Conservation (phyloP, 2,888 invertebrate species). For the Archaeoteleia sp. region DNA sequence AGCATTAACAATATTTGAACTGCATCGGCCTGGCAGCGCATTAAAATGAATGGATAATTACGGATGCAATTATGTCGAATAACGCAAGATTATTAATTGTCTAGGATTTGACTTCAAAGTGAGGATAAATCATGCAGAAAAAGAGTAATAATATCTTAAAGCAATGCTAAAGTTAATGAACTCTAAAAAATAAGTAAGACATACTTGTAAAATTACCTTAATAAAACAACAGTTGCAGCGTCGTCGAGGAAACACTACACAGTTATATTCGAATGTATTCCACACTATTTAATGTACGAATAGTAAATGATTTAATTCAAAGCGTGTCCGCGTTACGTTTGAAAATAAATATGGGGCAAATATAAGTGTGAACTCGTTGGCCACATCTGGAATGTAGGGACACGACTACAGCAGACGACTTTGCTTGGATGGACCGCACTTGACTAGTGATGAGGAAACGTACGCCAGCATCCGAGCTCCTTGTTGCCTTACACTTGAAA, state of each 20-base stretch:
- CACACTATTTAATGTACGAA: too few species aligned
- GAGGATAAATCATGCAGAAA: constrained; percentile 17
- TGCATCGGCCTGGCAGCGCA: constrained; percentile 3
- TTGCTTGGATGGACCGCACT: constrained; percentile 58
- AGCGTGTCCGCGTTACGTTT: too few species aligned
- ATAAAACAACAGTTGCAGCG: too few species aligned
- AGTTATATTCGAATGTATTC: too few species aligned
- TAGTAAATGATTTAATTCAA: too few species aligned
- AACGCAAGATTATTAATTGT: constrained; percentile 32
- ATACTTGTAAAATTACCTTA: too few species aligned
- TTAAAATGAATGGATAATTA: constrained; percentile 23
- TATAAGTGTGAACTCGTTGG: too few species aligned
- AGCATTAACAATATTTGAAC: constrained; percentile 12
- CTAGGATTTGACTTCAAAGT: constrained; percentile 24
- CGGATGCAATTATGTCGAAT: constrained; percentile 32
- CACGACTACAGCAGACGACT: constrained; percentile 29
- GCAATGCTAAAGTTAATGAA: too few species aligned
- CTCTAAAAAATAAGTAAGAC: too few species aligned
- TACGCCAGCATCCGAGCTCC: constrained; percentile 63
- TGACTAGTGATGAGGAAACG: constrained; percentile 72
- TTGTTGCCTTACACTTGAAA: constrained; percentile 49
- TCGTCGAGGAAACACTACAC: too few species aligned
- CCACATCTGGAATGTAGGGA: constrained; percentile 16
- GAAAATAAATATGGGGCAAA: not conserved
- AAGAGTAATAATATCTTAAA: too few species aligned